Conservation (phyloP, 2,888 invertebrate species). For the Heterodera filipjevi region DNA sequence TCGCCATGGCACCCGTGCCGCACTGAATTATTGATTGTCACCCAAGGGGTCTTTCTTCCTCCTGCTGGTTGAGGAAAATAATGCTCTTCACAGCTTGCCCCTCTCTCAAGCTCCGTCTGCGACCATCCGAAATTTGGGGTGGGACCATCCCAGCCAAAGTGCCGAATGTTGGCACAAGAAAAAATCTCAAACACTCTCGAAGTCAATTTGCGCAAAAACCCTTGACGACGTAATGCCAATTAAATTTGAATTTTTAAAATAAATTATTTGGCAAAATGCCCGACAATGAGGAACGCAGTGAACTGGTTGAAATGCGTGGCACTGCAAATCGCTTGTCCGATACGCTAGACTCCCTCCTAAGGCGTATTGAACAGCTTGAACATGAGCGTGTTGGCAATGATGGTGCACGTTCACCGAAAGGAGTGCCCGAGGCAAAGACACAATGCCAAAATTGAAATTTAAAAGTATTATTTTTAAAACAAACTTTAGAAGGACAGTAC, state of each 20-base stretch:
- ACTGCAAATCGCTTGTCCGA: slow-evolving; percentile 61
- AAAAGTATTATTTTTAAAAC: neutral
- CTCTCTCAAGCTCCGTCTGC: neutral
- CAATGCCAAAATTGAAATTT: slow-evolving; percentile 12
- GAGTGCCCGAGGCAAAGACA: neutral
- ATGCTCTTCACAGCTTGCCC: neutral
- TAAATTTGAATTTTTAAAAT: neutral
- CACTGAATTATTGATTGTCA: neutral
- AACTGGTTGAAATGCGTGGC: slow-evolving; percentile 48
- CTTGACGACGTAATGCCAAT: too few species aligned
- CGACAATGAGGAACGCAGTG: slow-evolving; percentile 19
- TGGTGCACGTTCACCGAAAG: neutral
- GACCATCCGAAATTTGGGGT: neutral
- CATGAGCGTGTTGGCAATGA: neutral
- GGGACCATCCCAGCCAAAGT: too few species aligned
- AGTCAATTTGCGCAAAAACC: neutral
- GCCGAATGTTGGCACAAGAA: too few species aligned
- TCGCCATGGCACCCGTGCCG: slow-evolving; percentile 4
- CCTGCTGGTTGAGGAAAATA: neutral
- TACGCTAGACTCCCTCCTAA: slow-evolving; percentile 58
- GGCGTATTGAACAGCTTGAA: slow-evolving; percentile 59
- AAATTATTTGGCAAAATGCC: slow-evolving; percentile 11
- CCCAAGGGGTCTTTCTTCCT: neutral
- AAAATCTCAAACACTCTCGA: neutral
- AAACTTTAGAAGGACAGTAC: slow-evolving; percentile 38